Evolutionary conservation across 1,140 invertebrate species (phyloP).

Genomic region (Zaprionus tsacasi): DNA sequence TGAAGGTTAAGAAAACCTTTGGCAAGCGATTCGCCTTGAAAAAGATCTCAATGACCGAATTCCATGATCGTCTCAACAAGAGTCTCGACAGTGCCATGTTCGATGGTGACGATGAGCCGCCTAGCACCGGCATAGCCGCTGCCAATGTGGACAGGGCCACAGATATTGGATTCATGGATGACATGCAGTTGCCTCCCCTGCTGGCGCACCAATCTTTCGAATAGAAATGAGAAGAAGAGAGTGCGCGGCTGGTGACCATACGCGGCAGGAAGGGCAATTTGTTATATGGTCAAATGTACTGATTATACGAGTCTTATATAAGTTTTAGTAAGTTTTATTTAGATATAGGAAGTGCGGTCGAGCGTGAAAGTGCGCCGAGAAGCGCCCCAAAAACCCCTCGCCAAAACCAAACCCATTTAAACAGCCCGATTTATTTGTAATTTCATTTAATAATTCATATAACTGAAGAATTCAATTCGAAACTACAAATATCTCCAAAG

Average conservation of each 20-base stretch:
- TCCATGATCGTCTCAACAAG: slow-evolving; percentile 73
- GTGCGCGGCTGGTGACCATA: background rate
- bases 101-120: slow-evolving; percentile 50
- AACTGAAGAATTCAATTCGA: slow-evolving; percentile 32
- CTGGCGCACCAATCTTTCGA: slow-evolving; percentile 48
- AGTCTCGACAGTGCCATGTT: slow-evolving; percentile 73
- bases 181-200: slow-evolving; percentile 57
- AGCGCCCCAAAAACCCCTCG: too few relatives aligned
- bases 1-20: slow-evolving; percentile 79
- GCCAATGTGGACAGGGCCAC: slow-evolving; percentile 17
- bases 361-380: slow-evolving; percentile 22
- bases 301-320: slow-evolving; percentile 32
- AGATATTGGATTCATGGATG: slow-evolving; percentile 52
- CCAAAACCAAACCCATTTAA: too few relatives aligned
- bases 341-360: slow-evolving; percentile 25
- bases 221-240: slow-evolving; percentile 10
- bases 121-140: background rate
- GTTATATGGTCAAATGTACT: slow-evolving; percentile 29
- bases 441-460: background rate
- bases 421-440: background rate
- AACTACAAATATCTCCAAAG: background rate
- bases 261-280: background rate
- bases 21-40: slow-evolving; percentile 66
- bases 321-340: slow-evolving; percentile 29
- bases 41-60: slow-evolving; percentile 76